Evolutionary conservation across 2,113 vertebrate species (phyloP).

Genomic region (Protomyctophum bolini): DNA sequence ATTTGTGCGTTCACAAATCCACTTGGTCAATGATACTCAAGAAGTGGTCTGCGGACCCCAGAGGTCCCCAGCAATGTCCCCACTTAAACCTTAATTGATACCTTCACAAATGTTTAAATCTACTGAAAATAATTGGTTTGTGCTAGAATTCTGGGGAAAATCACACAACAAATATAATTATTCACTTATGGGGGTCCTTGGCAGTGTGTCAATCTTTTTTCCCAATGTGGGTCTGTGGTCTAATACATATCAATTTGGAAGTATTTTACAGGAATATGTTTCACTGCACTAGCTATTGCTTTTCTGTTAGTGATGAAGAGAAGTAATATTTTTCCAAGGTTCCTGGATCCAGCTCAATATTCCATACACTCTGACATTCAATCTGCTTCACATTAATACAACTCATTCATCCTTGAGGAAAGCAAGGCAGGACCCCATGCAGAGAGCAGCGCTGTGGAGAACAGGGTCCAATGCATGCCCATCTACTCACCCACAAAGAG

Average conservation of each 20-base stretch:
- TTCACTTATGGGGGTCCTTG: not conserved
- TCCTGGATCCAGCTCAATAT: constrained; percentile 30
- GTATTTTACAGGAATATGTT: too few relatives aligned
- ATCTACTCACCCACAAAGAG: constrained; percentile 93
- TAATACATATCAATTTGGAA: too few relatives aligned
- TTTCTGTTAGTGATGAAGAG: constrained; percentile 20
- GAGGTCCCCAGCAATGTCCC: too few relatives aligned
- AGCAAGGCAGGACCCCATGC: constrained; percentile 85
- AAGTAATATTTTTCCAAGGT: constrained; percentile 10
- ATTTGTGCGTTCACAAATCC: too few relatives aligned
- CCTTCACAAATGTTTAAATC: too few relatives aligned
- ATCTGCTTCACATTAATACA: constrained; percentile 45
- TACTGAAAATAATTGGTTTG: not conserved
- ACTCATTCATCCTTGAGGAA: constrained; percentile 68
- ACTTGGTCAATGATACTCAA: too few relatives aligned
- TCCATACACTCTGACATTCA: constrained; percentile 56
- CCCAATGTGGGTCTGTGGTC: too few relatives aligned
- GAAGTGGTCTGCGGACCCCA: too few relatives aligned
- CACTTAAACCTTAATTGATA: not conserved
- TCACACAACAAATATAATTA: not conserved
- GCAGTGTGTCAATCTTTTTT: not conserved
- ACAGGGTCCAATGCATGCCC: not conserved
- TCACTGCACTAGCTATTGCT: not conserved
- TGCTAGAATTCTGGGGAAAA: not conserved
- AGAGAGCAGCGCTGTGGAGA: constrained; percentile 78